Evolutionary conservation across 1,140 invertebrate genomes (phyloP).

Genomic region (Trissolcus basalis): DNA sequence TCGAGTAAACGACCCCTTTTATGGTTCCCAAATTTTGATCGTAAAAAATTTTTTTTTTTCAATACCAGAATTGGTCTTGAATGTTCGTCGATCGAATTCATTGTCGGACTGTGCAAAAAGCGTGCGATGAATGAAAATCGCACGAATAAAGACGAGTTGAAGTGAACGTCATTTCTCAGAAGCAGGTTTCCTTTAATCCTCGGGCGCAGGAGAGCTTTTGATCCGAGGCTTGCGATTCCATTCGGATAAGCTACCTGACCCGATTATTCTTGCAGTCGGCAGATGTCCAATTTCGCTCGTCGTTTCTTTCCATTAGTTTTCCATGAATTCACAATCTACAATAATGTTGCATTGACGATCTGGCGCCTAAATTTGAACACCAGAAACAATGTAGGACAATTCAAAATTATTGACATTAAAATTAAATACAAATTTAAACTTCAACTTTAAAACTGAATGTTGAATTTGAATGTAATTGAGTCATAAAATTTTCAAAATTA

Average conservation of each 20-base stretch:
- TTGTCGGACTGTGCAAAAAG: slow-evolving; percentile 9
- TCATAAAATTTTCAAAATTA: no score
- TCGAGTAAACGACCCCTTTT: no score
- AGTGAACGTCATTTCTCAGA: slow-evolving; percentile 15
- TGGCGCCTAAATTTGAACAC: no score
- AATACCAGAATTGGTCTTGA: background rate
- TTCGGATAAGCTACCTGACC: slow-evolving; percentile 26
- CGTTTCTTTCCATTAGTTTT: no score
- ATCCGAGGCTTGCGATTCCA: slow-evolving; percentile 24
- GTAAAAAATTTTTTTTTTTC: slow-evolving; percentile 14
- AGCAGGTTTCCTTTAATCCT: background rate
- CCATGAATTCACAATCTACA: no score
- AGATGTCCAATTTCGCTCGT: slow-evolving; percentile 1
- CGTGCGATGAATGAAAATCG: slow-evolving; percentile 16
- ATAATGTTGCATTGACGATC: no score
- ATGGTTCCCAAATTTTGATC: no score
- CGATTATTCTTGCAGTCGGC: slow-evolving; percentile 8
- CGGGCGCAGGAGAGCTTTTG: slow-evolving; percentile 12
- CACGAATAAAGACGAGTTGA: slow-evolving; percentile 17
- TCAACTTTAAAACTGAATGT: no score
- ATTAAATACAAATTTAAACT: no score
- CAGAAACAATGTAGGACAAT: no score
- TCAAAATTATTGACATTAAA: no score
- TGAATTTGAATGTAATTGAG: no score
- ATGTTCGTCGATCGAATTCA: background rate